Evolutionary conservation across 2,888 invertebrate species (phyloP), one percentile per base, ranked within the genome.

Genomic region (Sarcophaga caerulescens): DNA sequence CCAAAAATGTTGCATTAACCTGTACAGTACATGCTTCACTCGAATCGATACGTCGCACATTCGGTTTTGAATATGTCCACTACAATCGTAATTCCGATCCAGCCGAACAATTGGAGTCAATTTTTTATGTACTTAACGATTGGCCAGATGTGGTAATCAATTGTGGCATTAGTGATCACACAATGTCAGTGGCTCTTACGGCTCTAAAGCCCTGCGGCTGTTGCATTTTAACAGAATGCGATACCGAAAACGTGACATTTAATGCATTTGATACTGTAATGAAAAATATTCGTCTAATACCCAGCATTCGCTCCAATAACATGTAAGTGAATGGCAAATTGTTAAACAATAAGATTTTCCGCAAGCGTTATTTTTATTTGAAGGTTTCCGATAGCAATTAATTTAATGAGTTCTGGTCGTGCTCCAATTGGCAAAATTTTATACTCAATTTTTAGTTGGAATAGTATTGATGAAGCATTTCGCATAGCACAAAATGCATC

Each of bases 111-210:
- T 86, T 90, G 0, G 89, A 90, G 52, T 77, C 79, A n/a, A 87
- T 92, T 2, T 88, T 89, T 47, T 76, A 76, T 44, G 85, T 84
- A 17, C 82, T 90, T 19, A 78, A 87, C 0, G 89, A 89, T 3
- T 89, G 89, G 88, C 92, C 92, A 12, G 90, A 90, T 84, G 89
- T 90, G n/a, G 89, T 90, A 11, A 91, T 92, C 1, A 92, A 92
- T 74, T 92, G 90, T 78, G 89, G 91, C 1, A 88, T 90, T 1
- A 89, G 89, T 3, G 90, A 91, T 0, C 89, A 88, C 84, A 91
- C 91, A 3, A 90, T 92, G 90, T 92, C 92, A 78, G 79, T 90
- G 8, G 89, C 90, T 14, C 88, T 92, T 1, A 90, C 90, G 89
- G 89, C 91, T 1, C 71, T 92, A 4, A 90, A 89, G 19, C 90